These are phyloP conservation scores for Augochlorella aurata DNA, from an alignment of 2,888 invertebrate genomes.

Conservation along the genomic window DNA sequence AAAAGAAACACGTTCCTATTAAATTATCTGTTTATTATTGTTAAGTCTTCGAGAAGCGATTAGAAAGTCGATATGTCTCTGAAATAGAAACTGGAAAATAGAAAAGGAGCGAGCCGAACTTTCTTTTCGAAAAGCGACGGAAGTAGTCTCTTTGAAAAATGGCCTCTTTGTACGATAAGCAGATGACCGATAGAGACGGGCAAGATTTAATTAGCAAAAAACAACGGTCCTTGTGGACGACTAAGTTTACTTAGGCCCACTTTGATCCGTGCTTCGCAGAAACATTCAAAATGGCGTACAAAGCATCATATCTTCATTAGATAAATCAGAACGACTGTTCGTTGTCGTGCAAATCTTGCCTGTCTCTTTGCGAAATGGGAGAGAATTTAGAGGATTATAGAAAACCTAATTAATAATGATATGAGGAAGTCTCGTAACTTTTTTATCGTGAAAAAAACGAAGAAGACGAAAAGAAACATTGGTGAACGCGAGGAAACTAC, in stretches of 20 bases:
- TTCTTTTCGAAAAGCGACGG: slow-evolving; percentile 30
- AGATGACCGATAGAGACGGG: slow-evolving; percentile 19
- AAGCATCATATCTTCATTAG: not conserved
- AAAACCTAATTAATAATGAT: slow-evolving; percentile 2
- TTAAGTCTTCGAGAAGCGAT: slow-evolving; percentile 61
- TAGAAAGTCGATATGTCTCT: slow-evolving; percentile 32
- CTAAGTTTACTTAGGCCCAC: not conserved
- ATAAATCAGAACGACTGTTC: not conserved
- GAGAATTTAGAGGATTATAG: slow-evolving; percentile 4
- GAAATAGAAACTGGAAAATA: slow-evolving; percentile 21
- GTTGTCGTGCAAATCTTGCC: not conserved
- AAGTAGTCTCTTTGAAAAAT: slow-evolving; percentile 35
- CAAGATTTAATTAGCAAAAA: not conserved
- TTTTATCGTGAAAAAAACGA: slow-evolving; percentile 30
- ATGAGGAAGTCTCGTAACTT: slow-evolving; percentile 34
- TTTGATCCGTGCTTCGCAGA: not conserved
- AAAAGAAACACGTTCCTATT: slow-evolving; percentile 68
- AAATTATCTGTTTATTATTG: slow-evolving; percentile 68
- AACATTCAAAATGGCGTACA: not conserved
- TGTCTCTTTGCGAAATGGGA: not conserved
- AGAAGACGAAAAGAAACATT: slow-evolving; percentile 33
- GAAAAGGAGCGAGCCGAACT: slow-evolving; percentile 21
- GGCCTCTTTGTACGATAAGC: slow-evolving; percentile 64
- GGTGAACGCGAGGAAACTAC: slow-evolving; percentile 39
- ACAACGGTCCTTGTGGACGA: not conserved